A percentile compares a stretch with the other conserved stretches of the same genome.
These are phyloP conservation scores for Stomorhina lunata DNA, from an alignment of 2,888 invertebrate species.

Conservation along the genomic window DNA sequence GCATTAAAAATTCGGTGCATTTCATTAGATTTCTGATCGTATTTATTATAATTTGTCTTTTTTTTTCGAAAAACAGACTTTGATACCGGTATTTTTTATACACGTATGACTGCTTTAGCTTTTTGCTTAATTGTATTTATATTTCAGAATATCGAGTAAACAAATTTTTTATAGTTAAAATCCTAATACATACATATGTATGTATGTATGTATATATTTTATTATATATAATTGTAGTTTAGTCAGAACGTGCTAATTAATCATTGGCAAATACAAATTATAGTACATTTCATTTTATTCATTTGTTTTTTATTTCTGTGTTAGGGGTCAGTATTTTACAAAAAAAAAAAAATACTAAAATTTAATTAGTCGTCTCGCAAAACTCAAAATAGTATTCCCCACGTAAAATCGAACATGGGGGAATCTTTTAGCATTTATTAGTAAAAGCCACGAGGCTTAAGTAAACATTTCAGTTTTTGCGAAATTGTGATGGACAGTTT, in stretches of 20 bases:
- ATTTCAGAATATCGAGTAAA: too few relatives aligned
- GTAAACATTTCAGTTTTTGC: background rate
- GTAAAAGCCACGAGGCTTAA: background rate
- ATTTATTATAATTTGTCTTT: too few relatives aligned
- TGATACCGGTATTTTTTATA: slow-evolving; percentile 43
- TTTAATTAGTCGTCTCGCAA: too few relatives aligned
- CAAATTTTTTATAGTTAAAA: background rate
- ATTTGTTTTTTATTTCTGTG: background rate
- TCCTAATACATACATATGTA: background rate
- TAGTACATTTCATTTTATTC: background rate
- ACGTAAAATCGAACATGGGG: background rate
- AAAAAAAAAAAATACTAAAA: background rate
- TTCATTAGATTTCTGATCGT: slow-evolving; percentile 2
- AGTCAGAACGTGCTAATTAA: slow-evolving; percentile 35
- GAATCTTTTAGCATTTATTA: background rate
- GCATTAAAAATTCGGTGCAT: slow-evolving; percentile 7
- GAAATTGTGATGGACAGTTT: background rate
- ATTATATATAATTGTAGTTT: background rate
- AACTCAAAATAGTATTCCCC: background rate
- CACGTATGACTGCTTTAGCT: too few relatives aligned
- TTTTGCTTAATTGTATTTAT: slow-evolving; percentile 6
- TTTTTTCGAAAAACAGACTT: slow-evolving; percentile 36
- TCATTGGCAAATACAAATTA: slow-evolving; percentile 40
- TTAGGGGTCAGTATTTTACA: slow-evolving; percentile 48
- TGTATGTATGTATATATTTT: background rate